A percentile compares a stretch with the other conserved stretches of the same genome.
Conservation (phyloP, 2,113 vertebrate genomes). For the Spizaetus ornatus region DNA sequence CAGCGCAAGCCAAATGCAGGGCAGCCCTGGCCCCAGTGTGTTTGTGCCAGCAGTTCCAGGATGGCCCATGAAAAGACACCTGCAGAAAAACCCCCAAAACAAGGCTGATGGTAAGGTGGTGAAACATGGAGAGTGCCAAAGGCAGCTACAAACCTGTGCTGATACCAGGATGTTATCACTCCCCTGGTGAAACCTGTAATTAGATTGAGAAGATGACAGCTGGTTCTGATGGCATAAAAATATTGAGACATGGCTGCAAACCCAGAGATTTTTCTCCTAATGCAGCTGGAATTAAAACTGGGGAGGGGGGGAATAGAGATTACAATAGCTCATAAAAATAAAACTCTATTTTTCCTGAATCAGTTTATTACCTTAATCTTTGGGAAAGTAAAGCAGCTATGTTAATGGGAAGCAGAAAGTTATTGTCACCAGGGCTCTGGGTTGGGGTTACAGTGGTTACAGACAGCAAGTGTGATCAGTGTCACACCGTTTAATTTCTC, state of each 20-base stretch:
- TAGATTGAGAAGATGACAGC: slow-evolving; percentile 25
- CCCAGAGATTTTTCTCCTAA: not conserved
- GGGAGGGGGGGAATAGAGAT: not conserved
- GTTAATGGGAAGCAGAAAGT: not conserved
- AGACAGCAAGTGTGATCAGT: not conserved
- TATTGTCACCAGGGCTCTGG: fast-evolving
- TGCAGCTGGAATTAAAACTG: not conserved
- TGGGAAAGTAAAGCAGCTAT: not conserved
- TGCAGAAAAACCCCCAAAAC: not conserved
- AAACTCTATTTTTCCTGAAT: not conserved
- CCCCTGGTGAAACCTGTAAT: slow-evolving; percentile 24
- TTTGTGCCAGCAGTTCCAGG: not conserved
- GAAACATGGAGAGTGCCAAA: not conserved
- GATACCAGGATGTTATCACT: not conserved
- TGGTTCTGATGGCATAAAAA: slow-evolving; percentile 35
- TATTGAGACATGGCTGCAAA: not conserved
- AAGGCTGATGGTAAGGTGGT: not conserved
- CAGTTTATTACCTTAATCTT: not conserved
- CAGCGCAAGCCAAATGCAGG: not conserved
- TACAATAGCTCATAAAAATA: not conserved
- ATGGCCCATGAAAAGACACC: not conserved
- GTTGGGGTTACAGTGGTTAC: not conserved
- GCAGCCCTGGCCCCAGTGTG: not conserved
- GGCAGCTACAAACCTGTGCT: not conserved
- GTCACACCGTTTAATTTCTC: fast-evolving